phyloP scores from a whole-genome alignment of 2,888 invertebrate genomes.

The Dermolepida albohirtum region DNA sequence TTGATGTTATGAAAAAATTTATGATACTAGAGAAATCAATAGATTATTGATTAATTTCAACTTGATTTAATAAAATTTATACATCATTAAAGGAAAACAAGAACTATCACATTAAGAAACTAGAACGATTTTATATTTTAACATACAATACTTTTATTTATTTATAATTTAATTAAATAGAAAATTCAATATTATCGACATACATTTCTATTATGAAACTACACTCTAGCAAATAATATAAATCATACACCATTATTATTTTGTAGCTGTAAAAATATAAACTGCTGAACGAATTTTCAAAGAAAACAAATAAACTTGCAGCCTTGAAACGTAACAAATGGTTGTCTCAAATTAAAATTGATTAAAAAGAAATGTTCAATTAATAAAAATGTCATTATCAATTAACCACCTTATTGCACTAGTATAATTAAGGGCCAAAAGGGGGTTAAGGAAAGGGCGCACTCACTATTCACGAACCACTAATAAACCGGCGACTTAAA shows the following conservation, averaged over 20 bases:
- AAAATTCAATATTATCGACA: too few relatives aligned
- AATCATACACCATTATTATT: not conserved
- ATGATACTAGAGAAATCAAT: too few relatives aligned
- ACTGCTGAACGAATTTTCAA: not conserved
- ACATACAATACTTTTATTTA: too few relatives aligned
- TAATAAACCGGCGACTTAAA: slow-evolving; percentile 50
- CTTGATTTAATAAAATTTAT: too few relatives aligned
- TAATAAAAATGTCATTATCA: slow-evolving; percentile 15
- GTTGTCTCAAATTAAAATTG: not conserved
- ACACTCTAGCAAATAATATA: too few relatives aligned
- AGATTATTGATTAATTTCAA: too few relatives aligned
- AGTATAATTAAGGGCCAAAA: slow-evolving; percentile 25
- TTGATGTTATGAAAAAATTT: too few relatives aligned
- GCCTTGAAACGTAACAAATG: slow-evolving; percentile 13
- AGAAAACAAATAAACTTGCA: slow-evolving; percentile 13
- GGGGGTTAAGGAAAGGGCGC: slow-evolving; percentile 27
- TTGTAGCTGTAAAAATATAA: not conserved
- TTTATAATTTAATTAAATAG: too few relatives aligned
- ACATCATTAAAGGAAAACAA: too few relatives aligned
- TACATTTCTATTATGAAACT: too few relatives aligned
- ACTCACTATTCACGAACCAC: slow-evolving; percentile 51
- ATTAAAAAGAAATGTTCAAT: not conserved
- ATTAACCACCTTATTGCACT: slow-evolving; percentile 26
- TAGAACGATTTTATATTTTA: too few relatives aligned
- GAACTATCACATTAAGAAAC: too few relatives aligned